Evolutionary conservation across 1,140 invertebrate species (phyloP).

Genomic region (Macrocentrus cingulum): DNA sequence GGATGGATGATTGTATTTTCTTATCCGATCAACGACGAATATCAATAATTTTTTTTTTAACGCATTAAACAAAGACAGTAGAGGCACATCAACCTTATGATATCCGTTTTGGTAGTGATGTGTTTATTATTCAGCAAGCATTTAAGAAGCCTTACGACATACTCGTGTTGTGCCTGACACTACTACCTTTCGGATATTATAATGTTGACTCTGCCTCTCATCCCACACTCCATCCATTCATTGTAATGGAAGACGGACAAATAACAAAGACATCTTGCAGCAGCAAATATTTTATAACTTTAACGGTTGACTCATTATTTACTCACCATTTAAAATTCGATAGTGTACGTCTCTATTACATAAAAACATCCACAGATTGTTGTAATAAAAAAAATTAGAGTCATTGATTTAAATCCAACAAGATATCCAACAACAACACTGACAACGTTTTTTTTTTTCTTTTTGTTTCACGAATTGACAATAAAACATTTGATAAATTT

Average conservation of each 20-base stretch:
- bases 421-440: too few relatives aligned
- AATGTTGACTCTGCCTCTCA: conserved; percentile 17
- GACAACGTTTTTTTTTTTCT: neutral
- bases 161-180: too few relatives aligned
- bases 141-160: too few relatives aligned
- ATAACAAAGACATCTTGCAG: conserved; percentile 1
- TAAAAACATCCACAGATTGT: too few relatives aligned
- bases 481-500: too few relatives aligned
- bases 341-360: too few relatives aligned
- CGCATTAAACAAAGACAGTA: neutral
- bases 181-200: neutral
- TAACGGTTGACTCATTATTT: neutral
- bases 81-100: neutral
- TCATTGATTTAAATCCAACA: too few relatives aligned
- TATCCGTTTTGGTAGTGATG: neutral
- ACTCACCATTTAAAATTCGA: neutral
- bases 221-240: conserved; percentile 3
- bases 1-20: conserved; percentile 36
- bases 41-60: neutral
- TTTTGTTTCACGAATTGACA: neutral
- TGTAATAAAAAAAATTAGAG: too few relatives aligned
- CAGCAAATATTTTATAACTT: neutral
- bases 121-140: too few relatives aligned
- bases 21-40: conserved; percentile 29
- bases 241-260: conserved; percentile 17